These are phyloP conservation scores for Drosophila kepulauana DNA, from an alignment of 1,140 invertebrate genomes.

Conservation along the genomic window DNA sequence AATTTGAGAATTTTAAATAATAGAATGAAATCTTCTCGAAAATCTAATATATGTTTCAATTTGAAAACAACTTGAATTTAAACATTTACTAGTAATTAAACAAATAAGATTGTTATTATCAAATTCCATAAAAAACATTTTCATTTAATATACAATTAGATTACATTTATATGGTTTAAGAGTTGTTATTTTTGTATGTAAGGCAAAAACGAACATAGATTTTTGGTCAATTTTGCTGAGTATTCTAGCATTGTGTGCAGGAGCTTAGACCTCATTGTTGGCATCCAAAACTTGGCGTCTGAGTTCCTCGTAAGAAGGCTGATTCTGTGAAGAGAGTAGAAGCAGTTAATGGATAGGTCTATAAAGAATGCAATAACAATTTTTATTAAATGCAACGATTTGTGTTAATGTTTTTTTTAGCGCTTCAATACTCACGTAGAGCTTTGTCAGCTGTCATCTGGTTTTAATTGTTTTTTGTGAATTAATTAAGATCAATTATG, in stretches of 20 bases:
- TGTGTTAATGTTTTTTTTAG: constrained; percentile 25
- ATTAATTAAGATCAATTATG: constrained; percentile 27
- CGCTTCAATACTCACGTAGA: constrained; percentile 50
- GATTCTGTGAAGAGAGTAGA: constrained; percentile 28
- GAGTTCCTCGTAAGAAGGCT: constrained; percentile 72
- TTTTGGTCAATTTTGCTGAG: constrained; percentile 74
- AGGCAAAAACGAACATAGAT: constrained; percentile 57
- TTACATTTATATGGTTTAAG: constrained; percentile 29
- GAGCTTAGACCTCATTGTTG: constrained; percentile 67
- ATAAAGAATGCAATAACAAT: not conserved
- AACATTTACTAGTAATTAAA: not conserved
- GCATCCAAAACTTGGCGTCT: constrained; percentile 64
- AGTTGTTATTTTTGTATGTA: not conserved
- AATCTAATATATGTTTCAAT: not conserved
- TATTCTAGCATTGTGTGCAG: constrained; percentile 20
- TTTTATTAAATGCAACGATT: not conserved
- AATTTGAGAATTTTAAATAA: too few relatives aligned
- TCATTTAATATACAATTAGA: constrained; percentile 39
- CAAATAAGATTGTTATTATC: not conserved
- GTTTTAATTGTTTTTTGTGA: constrained; percentile 35
- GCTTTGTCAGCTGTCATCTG: constrained; percentile 11
- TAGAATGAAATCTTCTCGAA: not conserved
- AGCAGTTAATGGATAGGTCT: not conserved
- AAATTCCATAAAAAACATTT: constrained; percentile 28
- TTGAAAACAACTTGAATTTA: not conserved